Evolutionary conservation across 53 echinoderm and acorn worm genomes (phyloP).

Genomic region (Antedon mediterranea): DNA sequence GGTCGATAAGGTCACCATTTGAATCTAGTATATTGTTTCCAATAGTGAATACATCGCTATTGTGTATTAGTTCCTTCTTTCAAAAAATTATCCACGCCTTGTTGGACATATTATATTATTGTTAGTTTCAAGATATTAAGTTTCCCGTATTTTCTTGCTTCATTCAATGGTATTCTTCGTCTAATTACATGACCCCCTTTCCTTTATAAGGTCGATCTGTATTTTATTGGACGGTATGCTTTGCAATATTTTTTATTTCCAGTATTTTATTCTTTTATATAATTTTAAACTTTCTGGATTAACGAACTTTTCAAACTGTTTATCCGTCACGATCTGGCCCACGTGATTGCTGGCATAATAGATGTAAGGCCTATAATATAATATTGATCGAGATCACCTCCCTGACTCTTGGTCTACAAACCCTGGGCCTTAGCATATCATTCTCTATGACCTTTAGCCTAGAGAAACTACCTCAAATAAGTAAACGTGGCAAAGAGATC

Average conservation of each 20-base stretch:
- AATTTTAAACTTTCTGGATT: no score
- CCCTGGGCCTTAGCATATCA: no score
- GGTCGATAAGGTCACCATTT: neutral
- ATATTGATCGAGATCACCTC: no score
- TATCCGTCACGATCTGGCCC: no score
- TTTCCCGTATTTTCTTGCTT: neutral
- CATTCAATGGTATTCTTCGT: neutral
- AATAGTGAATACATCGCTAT: neutral
- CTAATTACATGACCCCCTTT: neutral
- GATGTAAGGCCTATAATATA: no score
- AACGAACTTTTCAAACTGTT: no score
- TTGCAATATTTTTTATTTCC: no score
- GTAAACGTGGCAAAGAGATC: neutral
- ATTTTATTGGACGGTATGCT: no score
- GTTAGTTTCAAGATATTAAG: neutral
- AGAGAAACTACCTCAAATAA: neutral
- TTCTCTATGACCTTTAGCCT: neutral
- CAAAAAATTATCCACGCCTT: neutral
- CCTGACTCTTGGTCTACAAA: no score
- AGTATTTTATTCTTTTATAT: no score
- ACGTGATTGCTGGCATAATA: no score
- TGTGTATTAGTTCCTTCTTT: neutral
- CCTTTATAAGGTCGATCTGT: neutral
- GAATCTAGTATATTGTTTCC: neutral
- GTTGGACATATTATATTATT: neutral